Conservation (phyloP, 2,888 invertebrate species). For the Octonoba sinensis region DNA sequence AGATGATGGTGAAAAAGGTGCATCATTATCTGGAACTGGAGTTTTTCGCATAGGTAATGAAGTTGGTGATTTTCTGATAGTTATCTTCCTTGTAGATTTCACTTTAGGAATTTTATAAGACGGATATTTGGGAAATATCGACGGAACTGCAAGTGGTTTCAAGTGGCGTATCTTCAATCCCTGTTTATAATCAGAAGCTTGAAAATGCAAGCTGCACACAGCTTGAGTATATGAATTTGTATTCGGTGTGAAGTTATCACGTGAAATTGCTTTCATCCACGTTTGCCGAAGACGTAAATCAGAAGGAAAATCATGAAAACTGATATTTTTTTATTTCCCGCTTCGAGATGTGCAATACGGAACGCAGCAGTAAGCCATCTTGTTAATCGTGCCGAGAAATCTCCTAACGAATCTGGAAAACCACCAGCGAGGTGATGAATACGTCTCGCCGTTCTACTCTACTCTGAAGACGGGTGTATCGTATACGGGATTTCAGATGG, state of each 20-base stretch:
- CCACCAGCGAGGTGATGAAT: too few relatives aligned
- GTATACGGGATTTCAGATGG: too few relatives aligned
- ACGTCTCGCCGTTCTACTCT: too few relatives aligned
- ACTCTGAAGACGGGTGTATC: too few relatives aligned
- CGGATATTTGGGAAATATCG: background rate
- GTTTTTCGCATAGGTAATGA: background rate
- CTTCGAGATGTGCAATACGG: background rate
- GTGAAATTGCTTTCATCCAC: background rate
- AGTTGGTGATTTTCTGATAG: background rate
- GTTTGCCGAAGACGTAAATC: background rate
- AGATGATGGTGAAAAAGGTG: background rate
- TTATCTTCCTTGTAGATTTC: background rate
- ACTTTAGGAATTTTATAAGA: background rate
- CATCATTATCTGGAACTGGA: too few relatives aligned
- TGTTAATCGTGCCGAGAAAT: too few relatives aligned
- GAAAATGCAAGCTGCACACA: background rate
- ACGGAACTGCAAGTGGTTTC: background rate
- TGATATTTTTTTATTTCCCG: background rate
- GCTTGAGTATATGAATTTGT: background rate
- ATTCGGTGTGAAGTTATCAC: constrained; percentile 1
- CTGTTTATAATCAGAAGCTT: background rate
- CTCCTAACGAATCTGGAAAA: too few relatives aligned
- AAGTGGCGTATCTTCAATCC: background rate
- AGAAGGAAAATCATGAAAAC: background rate
- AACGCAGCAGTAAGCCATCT: background rate